These are phyloP conservation scores for Gopherus evgoodei DNA, from an alignment of 2,113 vertebrate genomes.

Conservation along the genomic window DNA sequence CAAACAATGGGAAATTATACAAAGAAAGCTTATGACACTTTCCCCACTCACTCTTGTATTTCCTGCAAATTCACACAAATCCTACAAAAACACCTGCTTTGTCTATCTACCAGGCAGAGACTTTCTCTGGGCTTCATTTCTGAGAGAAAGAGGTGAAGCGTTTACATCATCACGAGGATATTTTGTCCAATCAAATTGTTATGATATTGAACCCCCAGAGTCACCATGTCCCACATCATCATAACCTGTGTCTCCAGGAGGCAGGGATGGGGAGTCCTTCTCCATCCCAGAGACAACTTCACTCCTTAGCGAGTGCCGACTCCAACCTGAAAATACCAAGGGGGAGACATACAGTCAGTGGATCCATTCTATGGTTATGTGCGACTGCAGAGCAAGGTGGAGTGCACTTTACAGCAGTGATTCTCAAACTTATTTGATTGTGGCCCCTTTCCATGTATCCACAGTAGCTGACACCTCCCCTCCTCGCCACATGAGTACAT, in stretches of 20 bases:
- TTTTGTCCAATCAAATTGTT: background rate
- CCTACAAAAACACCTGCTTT: no score
- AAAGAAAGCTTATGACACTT: no score
- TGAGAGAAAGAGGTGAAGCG: background rate
- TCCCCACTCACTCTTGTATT: no score
- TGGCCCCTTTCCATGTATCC: no score
- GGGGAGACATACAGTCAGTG: background rate
- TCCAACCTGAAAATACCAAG: background rate
- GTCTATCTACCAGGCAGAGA: no score
- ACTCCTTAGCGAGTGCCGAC: background rate
- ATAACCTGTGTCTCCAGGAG: background rate
- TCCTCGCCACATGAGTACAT: no score
- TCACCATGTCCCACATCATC: background rate
- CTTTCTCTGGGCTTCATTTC: background rate
- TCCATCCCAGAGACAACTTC: background rate
- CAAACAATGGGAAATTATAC: no score
- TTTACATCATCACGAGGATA: background rate
- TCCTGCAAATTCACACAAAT: no score
- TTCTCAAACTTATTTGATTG: no score
- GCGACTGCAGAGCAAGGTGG: background rate
- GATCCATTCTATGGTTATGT: background rate
- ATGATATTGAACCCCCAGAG: background rate
- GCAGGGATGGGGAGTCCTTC: background rate
- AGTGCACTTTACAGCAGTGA: background rate
- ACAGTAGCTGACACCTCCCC: rapidly evolving